A percentile compares a stretch with the other conserved stretches of the same genome.
Evolutionary conservation across 1,140 invertebrate species (phyloP).

Genomic region (Caenorhabditis elegans): DNA sequence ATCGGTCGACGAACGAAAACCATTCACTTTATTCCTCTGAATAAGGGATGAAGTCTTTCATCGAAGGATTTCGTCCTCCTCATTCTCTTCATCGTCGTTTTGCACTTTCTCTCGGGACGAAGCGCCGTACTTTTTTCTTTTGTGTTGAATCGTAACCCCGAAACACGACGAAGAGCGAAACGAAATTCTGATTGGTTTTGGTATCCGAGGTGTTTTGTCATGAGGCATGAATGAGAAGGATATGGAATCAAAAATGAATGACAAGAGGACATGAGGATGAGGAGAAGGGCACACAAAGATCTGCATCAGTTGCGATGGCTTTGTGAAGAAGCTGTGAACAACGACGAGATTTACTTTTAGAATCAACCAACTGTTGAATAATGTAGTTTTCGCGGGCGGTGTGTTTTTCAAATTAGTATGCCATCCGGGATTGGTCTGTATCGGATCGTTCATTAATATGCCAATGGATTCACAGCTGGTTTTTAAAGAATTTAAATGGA

Average conservation of each 20-base stretch:
- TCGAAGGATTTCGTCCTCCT: background rate
- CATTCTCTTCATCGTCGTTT: background rate
- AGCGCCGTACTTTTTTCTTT: slow-evolving; percentile 11
- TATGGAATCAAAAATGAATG: background rate
- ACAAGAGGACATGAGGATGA: background rate
- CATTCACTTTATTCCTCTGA: slow-evolving; percentile 28
- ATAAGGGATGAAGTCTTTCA: background rate
- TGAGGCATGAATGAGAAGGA: background rate
- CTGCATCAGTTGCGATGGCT: background rate
- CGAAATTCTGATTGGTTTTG: slow-evolving; percentile 28
- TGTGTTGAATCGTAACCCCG: slow-evolving; percentile 18
- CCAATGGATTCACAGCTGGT: no score
- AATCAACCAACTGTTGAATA: no score
- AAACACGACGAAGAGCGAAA: slow-evolving; percentile 23
- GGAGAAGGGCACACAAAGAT: background rate
- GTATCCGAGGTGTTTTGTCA: slow-evolving; percentile 2
- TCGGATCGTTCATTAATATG: no score
- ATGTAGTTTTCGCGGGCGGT: no score
- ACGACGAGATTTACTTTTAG: background rate
- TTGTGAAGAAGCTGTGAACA: background rate
- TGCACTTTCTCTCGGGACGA: slow-evolving; percentile 25
- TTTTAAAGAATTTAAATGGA: no score
- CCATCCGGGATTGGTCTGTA: background rate
- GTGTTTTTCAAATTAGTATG: no score
- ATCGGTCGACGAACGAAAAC: slow-evolving; percentile 30